These are phyloP conservation scores for Melanchra persicariae DNA, from an alignment of 2,888 invertebrate genomes.

Conservation along the genomic window DNA sequence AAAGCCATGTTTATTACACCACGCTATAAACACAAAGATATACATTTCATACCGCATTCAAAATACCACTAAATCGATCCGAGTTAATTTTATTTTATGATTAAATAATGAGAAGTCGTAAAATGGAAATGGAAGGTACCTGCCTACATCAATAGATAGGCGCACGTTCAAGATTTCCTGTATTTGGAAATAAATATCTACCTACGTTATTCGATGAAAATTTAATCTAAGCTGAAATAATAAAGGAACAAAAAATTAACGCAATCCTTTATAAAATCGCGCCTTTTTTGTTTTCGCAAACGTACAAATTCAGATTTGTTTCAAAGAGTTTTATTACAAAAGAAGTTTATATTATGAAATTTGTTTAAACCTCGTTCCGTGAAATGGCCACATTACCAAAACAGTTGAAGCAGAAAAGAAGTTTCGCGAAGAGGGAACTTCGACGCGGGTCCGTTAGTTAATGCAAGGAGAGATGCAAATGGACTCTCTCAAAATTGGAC, in stretches of 20 bases:
- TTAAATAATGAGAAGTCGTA: constrained; percentile 66
- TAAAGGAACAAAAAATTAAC: constrained; percentile 28
- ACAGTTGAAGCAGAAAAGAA: constrained; percentile 66
- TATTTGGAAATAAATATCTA: constrained; percentile 49
- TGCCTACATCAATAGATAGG: constrained; percentile 51
- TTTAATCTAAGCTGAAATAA: constrained; percentile 27
- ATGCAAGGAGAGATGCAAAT: constrained; percentile 85
- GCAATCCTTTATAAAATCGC: constrained; percentile 27
- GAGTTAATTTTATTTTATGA: constrained; percentile 65
- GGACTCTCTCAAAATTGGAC: constrained; percentile 82
- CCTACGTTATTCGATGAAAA: constrained; percentile 25
- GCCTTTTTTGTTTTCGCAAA: constrained; percentile 28
- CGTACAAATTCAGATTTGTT: constrained; percentile 45
- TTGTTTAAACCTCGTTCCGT: constrained; percentile 61
- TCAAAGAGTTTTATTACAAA: constrained; percentile 61
- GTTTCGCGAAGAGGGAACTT: constrained; percentile 70
- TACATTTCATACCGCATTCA: constrained; percentile 42
- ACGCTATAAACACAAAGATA: constrained; percentile 58
- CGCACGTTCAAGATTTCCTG: constrained; percentile 50
- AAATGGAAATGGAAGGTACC: constrained; percentile 56
- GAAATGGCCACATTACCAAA: constrained; percentile 60
- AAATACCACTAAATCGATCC: constrained; percentile 59
- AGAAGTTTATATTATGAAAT: constrained; percentile 64
- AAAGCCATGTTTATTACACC: constrained; percentile 55
- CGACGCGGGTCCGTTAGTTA: constrained; percentile 73